phyloP scores from a whole-genome alignment of 2,113 vertebrate species.

The Arothron firmamentum region DNA sequence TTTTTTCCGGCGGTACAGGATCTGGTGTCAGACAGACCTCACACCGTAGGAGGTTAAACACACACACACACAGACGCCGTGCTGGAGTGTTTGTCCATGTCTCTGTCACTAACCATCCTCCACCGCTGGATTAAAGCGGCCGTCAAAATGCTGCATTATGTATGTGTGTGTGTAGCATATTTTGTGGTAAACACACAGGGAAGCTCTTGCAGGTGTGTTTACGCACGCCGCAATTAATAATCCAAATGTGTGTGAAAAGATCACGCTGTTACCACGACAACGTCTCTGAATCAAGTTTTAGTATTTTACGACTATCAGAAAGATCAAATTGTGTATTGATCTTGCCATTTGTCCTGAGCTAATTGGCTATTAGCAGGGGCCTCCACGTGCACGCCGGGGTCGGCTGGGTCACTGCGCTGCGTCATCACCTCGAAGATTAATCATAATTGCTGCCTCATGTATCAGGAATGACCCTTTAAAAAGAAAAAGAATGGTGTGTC shows the following conservation, averaged over 20 bases:
- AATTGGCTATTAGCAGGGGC: too few relatives aligned
- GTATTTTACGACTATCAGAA: too few relatives aligned
- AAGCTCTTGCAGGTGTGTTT: neutral
- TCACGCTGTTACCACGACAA: too few relatives aligned
- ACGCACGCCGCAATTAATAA: neutral
- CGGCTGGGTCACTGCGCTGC: too few relatives aligned
- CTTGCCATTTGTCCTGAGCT: too few relatives aligned
- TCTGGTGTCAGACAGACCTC: conserved; percentile 3
- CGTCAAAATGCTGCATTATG: neutral
- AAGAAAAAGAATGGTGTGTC: too few relatives aligned
- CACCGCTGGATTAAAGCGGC: neutral
- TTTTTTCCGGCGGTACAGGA: neutral
- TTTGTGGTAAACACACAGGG: neutral
- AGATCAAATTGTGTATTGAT: too few relatives aligned
- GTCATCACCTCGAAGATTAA: too few relatives aligned
- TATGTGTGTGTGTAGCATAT: neutral
- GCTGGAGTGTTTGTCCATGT: conserved; percentile 27
- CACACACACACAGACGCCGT: neutral
- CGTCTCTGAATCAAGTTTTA: too few relatives aligned
- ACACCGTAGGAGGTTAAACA: conserved; percentile 17
- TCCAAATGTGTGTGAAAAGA: neutral
- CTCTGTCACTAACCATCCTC: conserved; percentile 11
- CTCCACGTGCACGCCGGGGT: too few relatives aligned
- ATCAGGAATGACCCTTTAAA: too few relatives aligned
- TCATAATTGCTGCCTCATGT: too few relatives aligned